phyloP scores from a whole-genome alignment of 2,888 invertebrate genomes.

The Cephus pygmeus region DNA sequence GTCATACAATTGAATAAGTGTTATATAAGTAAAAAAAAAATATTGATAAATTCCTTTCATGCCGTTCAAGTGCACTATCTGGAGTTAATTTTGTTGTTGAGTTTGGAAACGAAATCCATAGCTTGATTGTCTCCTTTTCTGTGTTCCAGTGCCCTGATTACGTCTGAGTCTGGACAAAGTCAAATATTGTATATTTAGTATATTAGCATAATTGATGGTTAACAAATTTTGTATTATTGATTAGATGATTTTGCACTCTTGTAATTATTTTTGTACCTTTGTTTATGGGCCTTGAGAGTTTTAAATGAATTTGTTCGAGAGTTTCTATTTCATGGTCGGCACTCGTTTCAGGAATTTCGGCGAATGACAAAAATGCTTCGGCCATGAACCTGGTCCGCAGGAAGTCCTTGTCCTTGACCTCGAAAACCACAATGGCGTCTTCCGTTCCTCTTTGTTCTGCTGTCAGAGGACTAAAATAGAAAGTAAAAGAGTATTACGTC shows the following conservation, averaged over 20 bases:
- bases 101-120: slow-evolving; percentile 86
- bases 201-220: slow-evolving; percentile 10
- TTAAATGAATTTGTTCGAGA: slow-evolving; percentile 79
- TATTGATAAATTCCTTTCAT: background rate
- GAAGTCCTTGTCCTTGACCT: slow-evolving; percentile 96
- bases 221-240: slow-evolving; percentile 10
- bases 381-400: slow-evolving; percentile 94
- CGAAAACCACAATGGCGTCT: slow-evolving; percentile 85
- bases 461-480: slow-evolving; percentile 73
- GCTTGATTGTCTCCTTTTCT: slow-evolving; percentile 90
- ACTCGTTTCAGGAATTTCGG: slow-evolving; percentile 76
- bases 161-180: slow-evolving; percentile 72
- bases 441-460: slow-evolving; percentile 76
- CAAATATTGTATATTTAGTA: slow-evolving; percentile 14
- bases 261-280: slow-evolving; percentile 65
- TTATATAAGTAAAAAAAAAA: background rate
- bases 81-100: slow-evolving; percentile 72
- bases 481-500: slow-evolving; percentile 11
- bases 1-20: background rate
- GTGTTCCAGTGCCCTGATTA: slow-evolving; percentile 81
- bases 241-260: slow-evolving; percentile 14
- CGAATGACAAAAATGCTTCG: slow-evolving; percentile 89
- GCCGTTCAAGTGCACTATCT: slow-evolving; percentile 2
- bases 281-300: slow-evolving; percentile 76
- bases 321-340: slow-evolving; percentile 70